phyloP scores from a whole-genome alignment of 2,113 vertebrate genomes.

The Terrapene triunguis region DNA sequence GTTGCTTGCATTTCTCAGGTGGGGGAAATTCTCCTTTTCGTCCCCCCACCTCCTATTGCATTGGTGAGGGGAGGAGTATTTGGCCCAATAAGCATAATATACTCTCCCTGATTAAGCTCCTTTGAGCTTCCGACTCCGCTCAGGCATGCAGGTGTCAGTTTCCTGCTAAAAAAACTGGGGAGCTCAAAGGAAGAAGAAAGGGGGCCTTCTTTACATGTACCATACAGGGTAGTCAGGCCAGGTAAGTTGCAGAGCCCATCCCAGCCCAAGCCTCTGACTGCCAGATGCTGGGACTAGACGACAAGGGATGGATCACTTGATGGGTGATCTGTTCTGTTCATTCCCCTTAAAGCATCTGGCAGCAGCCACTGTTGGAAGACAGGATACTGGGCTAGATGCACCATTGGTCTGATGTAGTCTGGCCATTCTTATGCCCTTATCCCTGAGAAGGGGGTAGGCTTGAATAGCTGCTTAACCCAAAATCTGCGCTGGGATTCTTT shows the following conservation, averaged over 20 bases:
- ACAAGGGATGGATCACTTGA: background rate
- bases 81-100: no score
- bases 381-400: background rate
- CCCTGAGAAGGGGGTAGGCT: background rate
- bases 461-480: background rate
- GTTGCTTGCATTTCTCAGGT: no score
- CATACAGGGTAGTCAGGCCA: background rate
- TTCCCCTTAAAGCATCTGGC: background rate
- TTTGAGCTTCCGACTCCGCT: no score
- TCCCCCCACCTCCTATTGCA: no score
- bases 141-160: no score
- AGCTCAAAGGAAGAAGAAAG: background rate
- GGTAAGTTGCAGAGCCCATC: background rate
- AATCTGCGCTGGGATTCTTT: background rate
- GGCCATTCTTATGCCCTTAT: background rate
- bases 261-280: background rate
- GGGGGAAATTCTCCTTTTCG: background rate
- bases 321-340: background rate
- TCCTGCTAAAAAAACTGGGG: background rate
- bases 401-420: background rate
- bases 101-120: no score
- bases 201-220: background rate
- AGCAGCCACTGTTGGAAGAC: background rate
- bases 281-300: background rate
- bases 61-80: no score